Evolutionary conservation across 2,113 vertebrate species (phyloP).

Genomic region (Dasypus novemcinctus): DNA sequence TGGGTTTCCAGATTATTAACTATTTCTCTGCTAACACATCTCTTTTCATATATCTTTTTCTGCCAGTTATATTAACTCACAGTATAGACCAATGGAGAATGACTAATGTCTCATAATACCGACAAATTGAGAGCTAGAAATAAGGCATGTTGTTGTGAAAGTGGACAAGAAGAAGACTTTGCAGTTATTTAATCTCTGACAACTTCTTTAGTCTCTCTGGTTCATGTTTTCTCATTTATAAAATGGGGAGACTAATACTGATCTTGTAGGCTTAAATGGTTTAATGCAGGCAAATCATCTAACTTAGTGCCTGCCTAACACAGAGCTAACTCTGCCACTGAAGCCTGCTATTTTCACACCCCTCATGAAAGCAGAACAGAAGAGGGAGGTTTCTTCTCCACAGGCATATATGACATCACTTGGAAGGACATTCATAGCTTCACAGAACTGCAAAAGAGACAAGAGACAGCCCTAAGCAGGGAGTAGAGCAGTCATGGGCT

Average conservation of each 20-base stretch:
- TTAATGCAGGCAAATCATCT: background rate
- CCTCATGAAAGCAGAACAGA: background rate
- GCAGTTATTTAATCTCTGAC: background rate
- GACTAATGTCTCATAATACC: background rate
- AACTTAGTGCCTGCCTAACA: background rate
- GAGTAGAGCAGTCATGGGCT: background rate
- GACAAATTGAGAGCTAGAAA: background rate
- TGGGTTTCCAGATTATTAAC: background rate
- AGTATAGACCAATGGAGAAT: background rate
- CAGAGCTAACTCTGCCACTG: background rate
- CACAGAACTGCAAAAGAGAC: background rate
- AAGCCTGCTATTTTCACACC: background rate
- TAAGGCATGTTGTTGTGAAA: background rate
- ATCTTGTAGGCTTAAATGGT: background rate
- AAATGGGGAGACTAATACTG: background rate
- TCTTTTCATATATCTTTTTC: background rate
- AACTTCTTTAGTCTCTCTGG: background rate
- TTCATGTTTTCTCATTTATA: background rate
- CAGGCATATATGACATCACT: background rate
- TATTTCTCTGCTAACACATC: background rate
- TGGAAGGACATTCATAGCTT: background rate
- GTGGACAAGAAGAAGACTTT: background rate
- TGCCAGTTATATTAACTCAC: background rate
- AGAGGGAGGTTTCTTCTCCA: background rate
- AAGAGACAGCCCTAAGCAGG: background rate